Base-by-base conservation (phyloP, 2,888 invertebrate species). In the Platypus cylindrus region DNA sequence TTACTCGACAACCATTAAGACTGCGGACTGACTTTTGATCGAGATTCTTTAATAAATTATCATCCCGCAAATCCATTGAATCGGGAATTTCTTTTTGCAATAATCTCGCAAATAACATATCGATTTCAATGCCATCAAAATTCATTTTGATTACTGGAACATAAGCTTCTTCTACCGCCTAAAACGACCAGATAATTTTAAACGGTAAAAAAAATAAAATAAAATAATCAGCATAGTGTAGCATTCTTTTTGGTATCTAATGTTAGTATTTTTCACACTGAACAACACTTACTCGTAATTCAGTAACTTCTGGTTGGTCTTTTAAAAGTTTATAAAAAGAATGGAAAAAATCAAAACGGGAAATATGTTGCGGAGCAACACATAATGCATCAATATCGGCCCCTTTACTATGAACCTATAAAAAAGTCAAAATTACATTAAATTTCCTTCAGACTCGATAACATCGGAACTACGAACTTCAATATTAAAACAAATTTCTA, bases 121-220 rank as follows among this genome's bases (percentile, higher is more conserved):
- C 98, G 47, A 98, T 93, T 68, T 98, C 98, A 47, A 98, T 94
- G 17, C 89, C 91, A 67, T 93, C 89, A 61, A 95, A 98, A 58
- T 86, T 89, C 89, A 99, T 91, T 66, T 98, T 98, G 46, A 99
- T 94, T 5, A 99, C 93, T 3, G 98, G 98, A 46, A 99, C 98
- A 64, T 85, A 99, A 0, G 98, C 98, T 59, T 97, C 97, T 62
- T 97, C 95, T 1, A 99, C 94, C 2, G 91, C 78, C 79, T 55
- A 38, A 39, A 51, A 49, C 14, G 29, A 11, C 22, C 8, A n/a
- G 14, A 15, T 28, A 15, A 9, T 12, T 23, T 29, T 18, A 8
- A 32, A 32, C 9, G 26, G 9, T 34, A 14, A 25, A 22, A 8
- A 26, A 7, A 31, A 14, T n/a, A 25, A 27, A 36, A 14, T 11